Evolutionary conservation across 2,113 vertebrate genomes (phyloP), one percentile per base, ranked within the genome.

Genomic region (Pseudopipra pipra): DNA sequence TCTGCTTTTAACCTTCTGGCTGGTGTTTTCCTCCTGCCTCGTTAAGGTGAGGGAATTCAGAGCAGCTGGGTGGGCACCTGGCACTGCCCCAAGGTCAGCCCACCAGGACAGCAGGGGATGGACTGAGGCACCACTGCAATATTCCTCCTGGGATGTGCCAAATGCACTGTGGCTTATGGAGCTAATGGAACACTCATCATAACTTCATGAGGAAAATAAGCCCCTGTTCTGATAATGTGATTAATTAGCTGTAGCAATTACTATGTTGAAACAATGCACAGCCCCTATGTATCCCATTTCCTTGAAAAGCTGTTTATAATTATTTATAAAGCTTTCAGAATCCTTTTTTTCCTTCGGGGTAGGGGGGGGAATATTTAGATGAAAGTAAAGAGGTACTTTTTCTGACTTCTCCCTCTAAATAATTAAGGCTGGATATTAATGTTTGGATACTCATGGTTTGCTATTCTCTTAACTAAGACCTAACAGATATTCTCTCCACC

Each of bases 101-200:
- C 61, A n/a, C 4, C 81, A 11, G 24, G 12, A 22, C 2, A 1
- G 0, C 19, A 6, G 0, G 20, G 23, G 33, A 4, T 2, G 31
- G 7, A 3, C 22, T 13, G 30, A 33, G 44, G 3, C 5, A 18
- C 3, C 1, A 5, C 9, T 3, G 19, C 39, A 30, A 2, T 6
- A 3, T 8, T 16, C 3, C 62, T 54, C 24, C 56, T 22, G 47
- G 6, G 30, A 49, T 59, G 3, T 3, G 11, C 13, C 27, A 62
- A 56, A 16, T 1, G 41, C 22, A 2, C 20, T 7, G 41, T 19
- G 33, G 18, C 8, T 66, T 13, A 1, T 3, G 22, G 37, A 22
- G n/a, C 58, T 73, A 28, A 19, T 20, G 49, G 27, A 33, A 6
- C 8, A 1, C n/a, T 61, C 43, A 27, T 28, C 12, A 4, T 12